Base-by-base conservation (phyloP, 1,140 invertebrate species). In the Riptortus pedestris region DNA sequence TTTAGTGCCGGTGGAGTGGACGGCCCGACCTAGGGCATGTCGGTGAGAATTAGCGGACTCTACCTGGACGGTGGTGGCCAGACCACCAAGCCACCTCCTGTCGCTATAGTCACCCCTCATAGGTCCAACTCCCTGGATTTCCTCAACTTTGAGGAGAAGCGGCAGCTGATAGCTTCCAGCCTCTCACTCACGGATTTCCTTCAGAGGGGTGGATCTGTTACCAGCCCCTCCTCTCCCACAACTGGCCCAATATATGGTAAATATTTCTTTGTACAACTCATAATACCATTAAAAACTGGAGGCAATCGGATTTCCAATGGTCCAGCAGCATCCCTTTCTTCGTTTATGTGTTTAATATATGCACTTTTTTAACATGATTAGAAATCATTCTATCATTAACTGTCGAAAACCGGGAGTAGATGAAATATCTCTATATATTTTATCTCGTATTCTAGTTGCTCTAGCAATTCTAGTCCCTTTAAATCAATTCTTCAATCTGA, bases 91-190 rank as follows among this genome's bases (percentile, higher is more conserved):
- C 67, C 57, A 12, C 64, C 66, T n/a, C 64, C 70, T 2, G 69
- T 71, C 12, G 66, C 70, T 76, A 69, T 80, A 9, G 81, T 83
- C 16, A 79, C 79, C 2, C 84, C 85, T 5, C 85, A 87, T 70
- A 77, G 88, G 67, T 90, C 88, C 75, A 89, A 85, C 72, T 90
- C 87, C 69, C 79, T 92, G 77, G 90, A 93, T 77, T 89, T 88
- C 75, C 80, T 92, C 27, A 91, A 92, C 76, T 93, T 92, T 72
- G 88, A 92, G 74, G 90, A 93, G 77, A 91, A 91, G 75, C 78
- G 89, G 65, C 87, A 91, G 76, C 78, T 92, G 67, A 92, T 93
- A 63, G 90, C 90, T 5, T 91, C 88, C 52, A 89, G 88, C 28
- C 74, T 92, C 69, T 91, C 88, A 47, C 76, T 92, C 29, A 89